Evolutionary conservation across 2,113 vertebrate genomes (phyloP), one percentile per base, ranked within the genome.

Genomic region (Hystrix cristata): DNA sequence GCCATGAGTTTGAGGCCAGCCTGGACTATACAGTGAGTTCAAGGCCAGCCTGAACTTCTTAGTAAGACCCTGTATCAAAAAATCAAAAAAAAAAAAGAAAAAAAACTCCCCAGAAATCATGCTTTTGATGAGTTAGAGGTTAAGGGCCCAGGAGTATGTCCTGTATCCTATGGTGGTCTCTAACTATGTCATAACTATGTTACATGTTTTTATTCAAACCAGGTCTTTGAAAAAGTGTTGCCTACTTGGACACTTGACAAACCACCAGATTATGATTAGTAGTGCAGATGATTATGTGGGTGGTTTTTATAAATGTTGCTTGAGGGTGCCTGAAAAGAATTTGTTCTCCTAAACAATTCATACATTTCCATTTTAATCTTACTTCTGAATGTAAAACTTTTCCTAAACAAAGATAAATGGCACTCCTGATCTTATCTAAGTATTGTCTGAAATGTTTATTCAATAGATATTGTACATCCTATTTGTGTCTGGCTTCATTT

Each of bases 291-390:
- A 64, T 88, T 53, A 31, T 94, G 21, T 84, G 53, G 27, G 23
- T 83, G 12, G 2, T 79, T 97, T 97, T 97, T 76, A 65, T 83
- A 94, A 81, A 60, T 82, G 13, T 55, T 90, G 5, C 64, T 83
- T 78, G n/a, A 87, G 2, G 34, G 43, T 81, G 7, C 27, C 60
- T 90, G 19, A 93, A 94, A 81, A n/a, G 34, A 97, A 90, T 96
- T 89, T 96, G 55, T 93, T 97, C 38, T 90, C 15, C 15, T 94
- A 81, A 81, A 55, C 96, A 85, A 57, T 38, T 92, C 95, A 55
- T 29, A 65, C 29, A 65, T 92, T 94, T 89, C 46, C 23, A 82
- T 72, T 79, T 43, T 91, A 85, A 38, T 81, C 55, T 87, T 91
- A 14, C 55, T 88, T 83, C 27, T 65, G 2, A 83, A 27, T 95